phyloP scores from a whole-genome alignment of 2,113 vertebrate species.

The Petrocephalus microphthalmus region DNA sequence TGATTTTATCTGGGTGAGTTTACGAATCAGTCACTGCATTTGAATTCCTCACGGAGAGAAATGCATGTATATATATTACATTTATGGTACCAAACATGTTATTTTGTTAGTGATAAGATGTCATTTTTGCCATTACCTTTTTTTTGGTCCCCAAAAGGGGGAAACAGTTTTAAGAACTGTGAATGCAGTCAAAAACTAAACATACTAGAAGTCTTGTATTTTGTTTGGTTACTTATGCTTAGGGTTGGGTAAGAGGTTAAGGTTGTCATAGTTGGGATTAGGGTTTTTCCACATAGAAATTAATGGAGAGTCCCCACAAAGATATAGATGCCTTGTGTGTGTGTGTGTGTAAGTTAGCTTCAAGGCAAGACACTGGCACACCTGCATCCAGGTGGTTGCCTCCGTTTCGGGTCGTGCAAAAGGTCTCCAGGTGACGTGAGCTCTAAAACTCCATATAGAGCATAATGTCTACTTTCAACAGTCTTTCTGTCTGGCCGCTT shows the following conservation, averaged over 20 bases:
- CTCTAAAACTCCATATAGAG: neutral
- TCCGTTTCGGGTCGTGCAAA: neutral
- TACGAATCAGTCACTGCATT: conserved; percentile 24
- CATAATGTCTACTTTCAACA: neutral
- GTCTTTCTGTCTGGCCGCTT: neutral
- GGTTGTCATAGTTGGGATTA: neutral
- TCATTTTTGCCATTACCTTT: neutral
- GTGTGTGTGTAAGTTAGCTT: neutral
- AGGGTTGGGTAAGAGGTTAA: neutral
- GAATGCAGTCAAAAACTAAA: neutral
- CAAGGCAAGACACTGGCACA: neutral
- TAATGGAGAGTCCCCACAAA: neutral
- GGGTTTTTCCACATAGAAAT: neutral
- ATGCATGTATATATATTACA: neutral
- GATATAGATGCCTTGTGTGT: neutral
- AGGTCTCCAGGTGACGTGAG: conserved; percentile 37
- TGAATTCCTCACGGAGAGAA: neutral
- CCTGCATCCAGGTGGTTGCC: neutral
- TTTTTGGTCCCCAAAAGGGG: neutral
- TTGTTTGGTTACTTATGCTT: neutral
- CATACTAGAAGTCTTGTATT: neutral
- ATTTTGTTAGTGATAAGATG: neutral
- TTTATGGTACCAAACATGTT: neutral
- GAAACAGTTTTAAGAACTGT: neutral
- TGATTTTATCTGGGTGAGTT: conserved; percentile 23